Percentiles rank a stretch among this genome's conserved stretches.
Evolutionary conservation across 2,888 invertebrate genomes (phyloP).

Genomic region (Brachyopa scutellaris): DNA sequence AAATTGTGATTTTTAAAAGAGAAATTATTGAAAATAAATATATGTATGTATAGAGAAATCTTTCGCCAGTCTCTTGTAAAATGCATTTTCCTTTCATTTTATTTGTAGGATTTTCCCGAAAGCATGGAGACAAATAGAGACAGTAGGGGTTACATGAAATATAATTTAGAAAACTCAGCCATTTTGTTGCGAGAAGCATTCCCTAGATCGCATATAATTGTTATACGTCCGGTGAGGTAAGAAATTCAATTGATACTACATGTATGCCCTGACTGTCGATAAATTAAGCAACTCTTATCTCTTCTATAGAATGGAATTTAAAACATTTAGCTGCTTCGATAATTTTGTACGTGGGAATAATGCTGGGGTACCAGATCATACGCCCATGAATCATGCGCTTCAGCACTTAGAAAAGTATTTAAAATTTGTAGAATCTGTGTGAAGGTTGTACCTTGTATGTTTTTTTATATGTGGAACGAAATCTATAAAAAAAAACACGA

Average conservation of each 20-base stretch:
- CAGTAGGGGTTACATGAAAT: slow-evolving; percentile 88
- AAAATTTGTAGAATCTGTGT: not conserved
- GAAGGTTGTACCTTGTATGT: not conserved
- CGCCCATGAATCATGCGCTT: slow-evolving; percentile 87
- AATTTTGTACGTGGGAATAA: slow-evolving; percentile 93
- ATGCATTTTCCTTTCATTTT: slow-evolving; percentile 21
- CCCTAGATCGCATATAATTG: slow-evolving; percentile 87
- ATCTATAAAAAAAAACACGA: no score
- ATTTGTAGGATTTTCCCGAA: slow-evolving; percentile 89
- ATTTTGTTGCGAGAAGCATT: slow-evolving; percentile 87
- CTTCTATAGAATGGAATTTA: slow-evolving; percentile 87
- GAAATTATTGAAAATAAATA: not conserved
- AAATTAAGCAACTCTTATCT: not conserved
- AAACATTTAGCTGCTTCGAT: slow-evolving; percentile 93
- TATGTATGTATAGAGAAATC: not conserved
- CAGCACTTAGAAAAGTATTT: slow-evolving; percentile 87
- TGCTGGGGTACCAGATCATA: slow-evolving; percentile 91
- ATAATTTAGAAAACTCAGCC: slow-evolving; percentile 92
- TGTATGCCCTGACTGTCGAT: not conserved
- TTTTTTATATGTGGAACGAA: slow-evolving; percentile 75
- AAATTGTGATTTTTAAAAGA: slow-evolving; percentile 13
- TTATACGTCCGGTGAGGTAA: slow-evolving; percentile 89
- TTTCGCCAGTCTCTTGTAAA: not conserved
- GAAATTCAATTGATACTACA: slow-evolving; percentile 34
- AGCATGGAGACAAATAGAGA: slow-evolving; percentile 90